phyloP scores from a whole-genome alignment of 2,888 invertebrate species.

The Acronicta aceris region DNA sequence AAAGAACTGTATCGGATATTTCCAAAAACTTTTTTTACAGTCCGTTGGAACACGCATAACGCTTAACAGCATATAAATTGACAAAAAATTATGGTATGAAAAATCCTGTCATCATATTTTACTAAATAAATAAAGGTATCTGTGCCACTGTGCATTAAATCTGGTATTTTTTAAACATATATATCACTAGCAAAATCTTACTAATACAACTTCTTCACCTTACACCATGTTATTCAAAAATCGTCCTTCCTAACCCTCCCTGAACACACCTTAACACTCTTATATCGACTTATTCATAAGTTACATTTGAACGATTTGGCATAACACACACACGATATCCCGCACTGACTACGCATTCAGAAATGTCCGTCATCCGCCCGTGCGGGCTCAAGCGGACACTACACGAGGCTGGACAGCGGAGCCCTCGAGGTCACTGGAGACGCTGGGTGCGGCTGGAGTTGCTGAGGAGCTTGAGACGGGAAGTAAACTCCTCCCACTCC shows the following conservation, averaged over 20 bases:
- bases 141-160: too few relatives aligned
- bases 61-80: too few relatives aligned
- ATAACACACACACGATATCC: constrained; percentile 66
- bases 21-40: too few relatives aligned
- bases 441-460: constrained; percentile 87
- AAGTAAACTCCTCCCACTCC: constrained; percentile 79
- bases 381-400: constrained; percentile 83
- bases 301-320: constrained; percentile 76
- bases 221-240: not conserved
- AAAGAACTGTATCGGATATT: not conserved
- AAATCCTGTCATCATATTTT: too few relatives aligned
- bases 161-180: too few relatives aligned
- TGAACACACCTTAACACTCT: constrained; percentile 47
- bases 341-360: constrained; percentile 59
- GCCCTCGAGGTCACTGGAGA: constrained; percentile 91
- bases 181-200: too few relatives aligned
- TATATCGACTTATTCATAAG: constrained; percentile 54
- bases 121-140: too few relatives aligned
- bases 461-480: constrained; percentile 82
- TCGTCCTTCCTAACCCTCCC: constrained; percentile 4
- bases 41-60: too few relatives aligned
- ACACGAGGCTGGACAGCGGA: constrained; percentile 91
- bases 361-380: constrained; percentile 69
- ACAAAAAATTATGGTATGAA: too few relatives aligned
- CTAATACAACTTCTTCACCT: too few relatives aligned